These are phyloP conservation scores for Ommatoiulus sabulosus DNA, from an alignment of 2,888 invertebrate species.

Conservation along the genomic window DNA sequence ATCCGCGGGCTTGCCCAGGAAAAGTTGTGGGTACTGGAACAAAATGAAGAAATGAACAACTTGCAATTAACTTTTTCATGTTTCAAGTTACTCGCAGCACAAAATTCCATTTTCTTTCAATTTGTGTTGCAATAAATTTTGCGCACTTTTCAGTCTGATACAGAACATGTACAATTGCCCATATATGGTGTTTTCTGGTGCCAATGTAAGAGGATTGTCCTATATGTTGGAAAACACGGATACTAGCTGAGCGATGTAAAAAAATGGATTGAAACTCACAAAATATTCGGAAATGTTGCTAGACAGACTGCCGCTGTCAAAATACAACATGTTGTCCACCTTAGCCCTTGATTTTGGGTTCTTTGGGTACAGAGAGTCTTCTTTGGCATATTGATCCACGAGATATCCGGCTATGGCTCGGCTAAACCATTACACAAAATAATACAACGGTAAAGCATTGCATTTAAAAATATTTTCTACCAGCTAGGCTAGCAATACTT, in stretches of 20 bases:
- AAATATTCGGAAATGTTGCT: conserved; percentile 54
- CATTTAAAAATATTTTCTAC: no score
- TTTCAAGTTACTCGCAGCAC: no score
- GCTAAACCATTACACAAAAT: not conserved
- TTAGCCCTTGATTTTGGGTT: conserved; percentile 38
- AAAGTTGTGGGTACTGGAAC: conserved; percentile 52
- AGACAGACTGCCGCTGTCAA: conserved; percentile 39
- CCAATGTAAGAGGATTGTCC: no score
- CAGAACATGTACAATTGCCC: no score
- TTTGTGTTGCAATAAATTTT: no score
- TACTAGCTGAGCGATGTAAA: no score
- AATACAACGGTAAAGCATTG: no score
- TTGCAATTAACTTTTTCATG: not conserved
- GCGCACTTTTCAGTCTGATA: no score
- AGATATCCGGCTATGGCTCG: conserved; percentile 53
- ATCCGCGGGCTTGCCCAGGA: not conserved
- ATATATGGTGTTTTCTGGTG: no score
- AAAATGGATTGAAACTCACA: conserved; percentile 42
- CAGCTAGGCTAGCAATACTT: no score
- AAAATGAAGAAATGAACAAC: not conserved
- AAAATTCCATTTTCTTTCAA: no score
- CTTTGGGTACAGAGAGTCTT: conserved; percentile 52
- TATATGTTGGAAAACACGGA: no score
- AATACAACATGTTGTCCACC: conserved; percentile 53
- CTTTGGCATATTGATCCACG: conserved; percentile 48